Evolutionary conservation across 1,140 invertebrate genomes (phyloP).

Genomic region (Druon quercuslanigerum): DNA sequence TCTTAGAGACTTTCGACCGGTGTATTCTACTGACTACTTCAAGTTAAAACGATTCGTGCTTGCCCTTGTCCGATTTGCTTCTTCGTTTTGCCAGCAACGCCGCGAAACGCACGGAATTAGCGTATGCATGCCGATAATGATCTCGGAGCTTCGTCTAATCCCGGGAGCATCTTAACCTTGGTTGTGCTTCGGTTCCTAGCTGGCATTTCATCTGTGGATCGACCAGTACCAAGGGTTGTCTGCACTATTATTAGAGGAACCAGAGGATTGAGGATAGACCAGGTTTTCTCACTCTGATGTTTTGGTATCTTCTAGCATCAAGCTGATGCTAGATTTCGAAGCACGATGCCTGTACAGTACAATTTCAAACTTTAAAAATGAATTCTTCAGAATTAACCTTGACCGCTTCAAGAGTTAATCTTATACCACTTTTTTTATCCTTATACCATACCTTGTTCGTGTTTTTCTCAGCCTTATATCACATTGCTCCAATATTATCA

Average conservation of each 20-base stretch:
- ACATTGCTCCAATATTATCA: too few relatives aligned
- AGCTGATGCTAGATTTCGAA: neutral
- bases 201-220: conserved; percentile 29
- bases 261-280: neutral
- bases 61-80: conserved; percentile 6
- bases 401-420: neutral
- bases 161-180: conserved; percentile 31
- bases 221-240: conserved; percentile 15
- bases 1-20: neutral
- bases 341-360: too few relatives aligned
- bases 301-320: neutral
- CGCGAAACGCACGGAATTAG: conserved; percentile 23
- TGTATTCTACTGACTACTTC: neutral
- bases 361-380: too few relatives aligned
- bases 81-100: conserved; percentile 1
- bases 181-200: conserved; percentile 25
- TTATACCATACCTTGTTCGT: too few relatives aligned
- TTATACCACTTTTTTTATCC: neutral
- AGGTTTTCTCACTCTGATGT: conserved; percentile 12
- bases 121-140: conserved; percentile 30
- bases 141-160: conserved; percentile 22
- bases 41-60: neutral
- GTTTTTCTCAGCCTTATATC: too few relatives aligned
- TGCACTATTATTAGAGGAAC: conserved; percentile 29
- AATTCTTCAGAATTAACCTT: too few relatives aligned